phyloP scores from a whole-genome alignment of 2,113 vertebrate genomes.

The Columbina picui region DNA sequence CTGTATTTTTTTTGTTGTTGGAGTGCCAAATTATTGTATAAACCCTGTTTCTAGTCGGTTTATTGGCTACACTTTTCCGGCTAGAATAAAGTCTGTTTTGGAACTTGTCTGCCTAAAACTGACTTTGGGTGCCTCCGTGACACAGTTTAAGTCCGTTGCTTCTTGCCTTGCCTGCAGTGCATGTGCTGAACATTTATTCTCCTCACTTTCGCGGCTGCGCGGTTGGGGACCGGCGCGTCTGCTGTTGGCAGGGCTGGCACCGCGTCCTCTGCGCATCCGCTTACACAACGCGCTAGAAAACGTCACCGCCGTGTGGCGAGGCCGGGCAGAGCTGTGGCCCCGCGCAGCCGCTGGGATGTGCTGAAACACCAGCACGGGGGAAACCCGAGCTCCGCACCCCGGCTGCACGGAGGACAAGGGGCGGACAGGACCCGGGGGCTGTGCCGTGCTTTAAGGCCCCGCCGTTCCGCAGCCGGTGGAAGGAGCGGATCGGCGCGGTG shows the following conservation, averaged over 20 bases:
- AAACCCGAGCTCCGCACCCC: no score
- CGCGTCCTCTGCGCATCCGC: fast-evolving
- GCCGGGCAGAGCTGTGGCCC: background rate
- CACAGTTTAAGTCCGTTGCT: background rate
- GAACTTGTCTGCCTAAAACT: no score
- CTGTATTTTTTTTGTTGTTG: no score
- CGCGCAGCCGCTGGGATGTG: background rate
- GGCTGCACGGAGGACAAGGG: fast-evolving
- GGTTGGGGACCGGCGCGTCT: background rate
- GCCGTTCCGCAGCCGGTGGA: fast-evolving
- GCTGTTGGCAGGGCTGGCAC: background rate
- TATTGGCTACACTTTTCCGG: no score
- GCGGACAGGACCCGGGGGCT: background rate
- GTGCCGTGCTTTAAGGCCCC: background rate
- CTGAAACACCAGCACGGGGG: background rate
- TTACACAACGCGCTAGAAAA: background rate
- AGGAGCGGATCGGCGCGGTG: background rate
- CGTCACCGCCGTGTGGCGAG: fast-evolving
- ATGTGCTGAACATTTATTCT: background rate
- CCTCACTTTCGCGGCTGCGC: background rate
- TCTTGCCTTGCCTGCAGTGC: background rate
- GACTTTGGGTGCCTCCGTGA: no score
- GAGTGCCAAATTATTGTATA: no score
- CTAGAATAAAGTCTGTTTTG: no score
- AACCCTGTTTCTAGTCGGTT: no score